A percentile compares a stretch with the other conserved stretches of the same genome.
These are phyloP conservation scores for Drosophila bocki DNA, from an alignment of 1,140 invertebrate genomes.

Conservation along the genomic window DNA sequence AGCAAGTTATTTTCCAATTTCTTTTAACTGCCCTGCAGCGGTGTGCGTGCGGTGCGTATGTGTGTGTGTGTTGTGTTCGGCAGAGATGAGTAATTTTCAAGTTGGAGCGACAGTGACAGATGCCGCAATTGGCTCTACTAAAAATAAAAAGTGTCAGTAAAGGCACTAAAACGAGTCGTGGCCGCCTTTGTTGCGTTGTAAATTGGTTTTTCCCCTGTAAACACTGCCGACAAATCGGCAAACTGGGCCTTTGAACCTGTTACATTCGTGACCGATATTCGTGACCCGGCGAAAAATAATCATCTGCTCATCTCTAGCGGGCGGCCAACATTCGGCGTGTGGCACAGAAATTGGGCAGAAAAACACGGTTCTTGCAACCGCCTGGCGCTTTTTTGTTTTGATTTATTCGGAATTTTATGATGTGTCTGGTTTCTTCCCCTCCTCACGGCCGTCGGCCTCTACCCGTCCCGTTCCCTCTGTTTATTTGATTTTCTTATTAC, in stretches of 20 bases:
- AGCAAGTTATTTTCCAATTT: constrained; percentile 29
- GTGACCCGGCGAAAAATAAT: constrained; percentile 34
- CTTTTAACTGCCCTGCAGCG: constrained; percentile 9
- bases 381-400: constrained; percentile 26
- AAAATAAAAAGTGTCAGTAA: constrained; percentile 6
- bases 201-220: constrained; percentile 3
- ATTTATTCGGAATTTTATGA: constrained; percentile 18
- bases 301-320: constrained; percentile 37
- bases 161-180: neutral
- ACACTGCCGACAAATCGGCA: neutral
- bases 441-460: constrained; percentile 19
- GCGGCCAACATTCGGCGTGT: constrained; percentile 28
- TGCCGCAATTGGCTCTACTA: constrained; percentile 16
- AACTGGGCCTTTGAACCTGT: constrained; percentile 42
- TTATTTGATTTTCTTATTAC: constrained; percentile 55
- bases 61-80: constrained; percentile 33
- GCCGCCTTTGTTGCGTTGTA: neutral
- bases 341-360: constrained; percentile 25
- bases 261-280: constrained; percentile 41
- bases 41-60: constrained; percentile 29
- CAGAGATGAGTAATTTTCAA: constrained; percentile 50
- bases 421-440: neutral
- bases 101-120: constrained; percentile 41
- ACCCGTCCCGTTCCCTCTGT: constrained; percentile 48
- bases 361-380: constrained; percentile 2